Base-by-base conservation (phyloP, 2,797 vertebrate genomes). In the Harpagifer antarcticus region DNA sequence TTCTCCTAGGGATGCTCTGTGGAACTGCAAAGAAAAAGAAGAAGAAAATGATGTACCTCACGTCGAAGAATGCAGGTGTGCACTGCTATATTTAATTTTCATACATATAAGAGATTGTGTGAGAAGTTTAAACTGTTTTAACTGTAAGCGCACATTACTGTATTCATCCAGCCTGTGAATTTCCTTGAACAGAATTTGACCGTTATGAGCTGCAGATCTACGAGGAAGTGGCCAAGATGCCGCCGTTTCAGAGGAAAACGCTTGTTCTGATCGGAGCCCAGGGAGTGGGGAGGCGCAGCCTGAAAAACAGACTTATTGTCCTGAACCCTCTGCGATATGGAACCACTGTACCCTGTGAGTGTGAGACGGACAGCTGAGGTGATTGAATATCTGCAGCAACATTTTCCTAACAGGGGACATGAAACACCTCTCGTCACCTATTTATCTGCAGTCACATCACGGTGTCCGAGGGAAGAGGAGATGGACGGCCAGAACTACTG, bases 11-110 rank as follows among this genome's bases (percentile, higher is more conserved):
- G 45, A 95, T 96, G 86, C 97, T 99, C 65, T 99, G 98, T 48
- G 98, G 98, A 81, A 97, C 93, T 78, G 95, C 93, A 70, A 99
- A 97, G 93, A 99, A 96, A 91, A 99, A 99, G 94, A 99, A 99
- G 95, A 99, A 99, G 89, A 99, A 97, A 92, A 96, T 97, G 94
- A 99, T 99, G 98, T 99, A 99, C 89, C 95, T 99, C 74, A 99
- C 97, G 27, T 96, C 98, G 44, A 98, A 97, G 93, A 99, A 99
- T 88, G 98, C 98, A 95, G 98, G 98, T 99, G 89, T 65, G 89
- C 90, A 52, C 15, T 19, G 8, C 27, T 4, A 69, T 60, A 12
- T 16, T 7, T 27, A 5, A 14, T n/a, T 14, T 63, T 31, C 4
- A 8, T 20, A 23, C 14, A 10, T 47, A 2, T 0, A 40, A 40